phyloP scores from a whole-genome alignment of 2,888 invertebrate species.

The Griposia aprilina region DNA sequence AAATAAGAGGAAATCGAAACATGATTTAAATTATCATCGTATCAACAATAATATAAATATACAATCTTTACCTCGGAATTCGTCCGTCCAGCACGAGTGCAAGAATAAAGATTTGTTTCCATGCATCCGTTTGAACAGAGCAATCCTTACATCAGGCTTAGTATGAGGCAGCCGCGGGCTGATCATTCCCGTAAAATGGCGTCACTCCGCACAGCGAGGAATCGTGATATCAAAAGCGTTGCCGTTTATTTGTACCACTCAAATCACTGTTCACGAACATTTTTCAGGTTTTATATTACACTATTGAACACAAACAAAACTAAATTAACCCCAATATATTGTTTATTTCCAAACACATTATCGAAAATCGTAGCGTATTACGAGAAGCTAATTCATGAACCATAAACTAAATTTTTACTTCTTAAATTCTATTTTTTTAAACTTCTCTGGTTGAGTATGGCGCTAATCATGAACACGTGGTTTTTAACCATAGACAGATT shows the following conservation, averaged over 20 bases:
- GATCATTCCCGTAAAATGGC: constrained; percentile 91
- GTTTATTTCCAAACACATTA: constrained; percentile 90
- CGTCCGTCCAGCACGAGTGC: constrained; percentile 90
- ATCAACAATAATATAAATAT: constrained; percentile 77
- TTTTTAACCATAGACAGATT: constrained; percentile 75
- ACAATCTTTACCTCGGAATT: constrained; percentile 86
- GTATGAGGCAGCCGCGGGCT: constrained; percentile 89
- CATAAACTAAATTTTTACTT: constrained; percentile 82
- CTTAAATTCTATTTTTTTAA: constrained; percentile 76
- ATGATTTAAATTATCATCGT: constrained; percentile 81
- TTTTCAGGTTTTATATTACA: constrained; percentile 75
- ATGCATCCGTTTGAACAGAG: constrained; percentile 87
- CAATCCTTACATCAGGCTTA: constrained; percentile 89
- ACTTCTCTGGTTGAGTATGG: constrained; percentile 57
- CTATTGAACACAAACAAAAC: constrained; percentile 76
- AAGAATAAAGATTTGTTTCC: constrained; percentile 88
- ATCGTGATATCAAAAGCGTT: constrained; percentile 86
- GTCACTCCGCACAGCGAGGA: constrained; percentile 89
- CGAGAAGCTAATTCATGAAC: constrained; percentile 88
- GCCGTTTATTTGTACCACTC: constrained; percentile 77
- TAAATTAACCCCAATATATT: constrained; percentile 78
- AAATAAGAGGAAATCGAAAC: constrained; percentile 86
- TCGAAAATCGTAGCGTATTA: constrained; percentile 85
- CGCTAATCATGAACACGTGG: constrained; percentile 77
- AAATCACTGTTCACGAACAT: constrained; percentile 81